These are phyloP conservation scores for Heliconius himera DNA, from an alignment of 1,140 invertebrate species.

Conservation along the genomic window DNA sequence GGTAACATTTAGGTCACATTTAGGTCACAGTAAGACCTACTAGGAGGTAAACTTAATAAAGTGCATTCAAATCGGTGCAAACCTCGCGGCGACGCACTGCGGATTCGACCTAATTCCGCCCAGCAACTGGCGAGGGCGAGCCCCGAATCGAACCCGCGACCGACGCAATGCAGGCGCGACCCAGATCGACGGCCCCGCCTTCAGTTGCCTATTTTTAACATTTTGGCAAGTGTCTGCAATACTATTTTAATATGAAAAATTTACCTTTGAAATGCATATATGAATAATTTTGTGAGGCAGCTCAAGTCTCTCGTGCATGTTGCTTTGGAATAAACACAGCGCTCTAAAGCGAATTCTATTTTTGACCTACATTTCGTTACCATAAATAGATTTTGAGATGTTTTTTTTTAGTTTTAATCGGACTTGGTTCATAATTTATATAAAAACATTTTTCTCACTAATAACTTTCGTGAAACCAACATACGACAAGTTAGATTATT, in stretches of 20 bases:
- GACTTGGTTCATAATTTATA: too few species aligned
- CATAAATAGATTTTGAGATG: not conserved
- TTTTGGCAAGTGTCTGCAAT: slow-evolving; percentile 17
- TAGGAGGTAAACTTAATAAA: slow-evolving; percentile 8
- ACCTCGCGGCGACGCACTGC: slow-evolving; percentile 49
- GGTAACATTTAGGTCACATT: slow-evolving; percentile 1
- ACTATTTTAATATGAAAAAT: not conserved
- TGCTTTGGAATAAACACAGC: not conserved
- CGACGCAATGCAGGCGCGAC: slow-evolving; percentile 42
- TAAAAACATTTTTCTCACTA: too few species aligned
- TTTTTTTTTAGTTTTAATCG: too few species aligned
- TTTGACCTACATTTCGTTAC: not conserved
- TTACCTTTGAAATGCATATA: not conserved
- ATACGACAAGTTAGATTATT: too few species aligned
- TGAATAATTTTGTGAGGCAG: not conserved
- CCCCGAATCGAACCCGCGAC: slow-evolving; percentile 3
- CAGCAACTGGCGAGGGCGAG: not conserved
- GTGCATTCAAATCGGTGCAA: slow-evolving; percentile 22
- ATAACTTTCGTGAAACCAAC: too few species aligned
- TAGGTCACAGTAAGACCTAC: slow-evolving; percentile 19
- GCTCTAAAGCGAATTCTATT: not conserved
- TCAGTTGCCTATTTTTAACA: slow-evolving; percentile 1
- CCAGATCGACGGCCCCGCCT: slow-evolving; percentile 31
- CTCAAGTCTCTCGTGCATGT: not conserved
- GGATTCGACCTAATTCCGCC: slow-evolving; percentile 58